Conservation (phyloP, 2,888 invertebrate genomes). For the Stenotaenia linearis region DNA sequence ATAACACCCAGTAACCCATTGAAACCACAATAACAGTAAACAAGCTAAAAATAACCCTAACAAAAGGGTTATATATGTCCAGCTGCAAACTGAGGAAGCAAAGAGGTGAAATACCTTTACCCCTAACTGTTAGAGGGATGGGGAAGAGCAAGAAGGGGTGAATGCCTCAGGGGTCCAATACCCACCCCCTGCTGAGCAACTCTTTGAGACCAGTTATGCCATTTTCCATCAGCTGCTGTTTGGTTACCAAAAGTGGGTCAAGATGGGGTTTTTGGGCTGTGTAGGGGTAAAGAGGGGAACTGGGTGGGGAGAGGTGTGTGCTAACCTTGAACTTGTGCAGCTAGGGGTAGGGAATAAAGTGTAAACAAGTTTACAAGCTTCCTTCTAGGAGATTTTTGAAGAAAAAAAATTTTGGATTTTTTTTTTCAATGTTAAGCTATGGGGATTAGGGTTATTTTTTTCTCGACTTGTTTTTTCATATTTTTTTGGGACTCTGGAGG, state of each 20-base stretch:
- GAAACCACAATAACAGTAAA: background rate
- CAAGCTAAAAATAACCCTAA: background rate
- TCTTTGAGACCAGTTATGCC: slow-evolving; percentile 16
- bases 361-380: background rate
- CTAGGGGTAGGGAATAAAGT: background rate
- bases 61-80: slow-evolving; percentile 16
- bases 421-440: background rate
- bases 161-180: background rate
- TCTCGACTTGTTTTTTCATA: background rate
- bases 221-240: slow-evolving; percentile 21
- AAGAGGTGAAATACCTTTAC: slow-evolving; percentile 26
- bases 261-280: background rate
- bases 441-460: background rate
- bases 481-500: background rate
- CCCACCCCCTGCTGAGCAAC: background rate
- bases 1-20: slow-evolving; percentile 26
- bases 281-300: background rate
- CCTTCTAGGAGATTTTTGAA: background rate
- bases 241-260: slow-evolving; percentile 3
- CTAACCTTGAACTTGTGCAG: background rate
- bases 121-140: background rate
- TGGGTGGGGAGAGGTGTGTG: background rate
- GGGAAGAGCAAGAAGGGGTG: background rate
- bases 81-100: background rate
- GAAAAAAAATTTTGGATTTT: background rate